These are phyloP conservation scores for Ptychobarbus kaznakovi DNA, from an alignment of 2,797 vertebrate species.

Conservation along the genomic window DNA sequence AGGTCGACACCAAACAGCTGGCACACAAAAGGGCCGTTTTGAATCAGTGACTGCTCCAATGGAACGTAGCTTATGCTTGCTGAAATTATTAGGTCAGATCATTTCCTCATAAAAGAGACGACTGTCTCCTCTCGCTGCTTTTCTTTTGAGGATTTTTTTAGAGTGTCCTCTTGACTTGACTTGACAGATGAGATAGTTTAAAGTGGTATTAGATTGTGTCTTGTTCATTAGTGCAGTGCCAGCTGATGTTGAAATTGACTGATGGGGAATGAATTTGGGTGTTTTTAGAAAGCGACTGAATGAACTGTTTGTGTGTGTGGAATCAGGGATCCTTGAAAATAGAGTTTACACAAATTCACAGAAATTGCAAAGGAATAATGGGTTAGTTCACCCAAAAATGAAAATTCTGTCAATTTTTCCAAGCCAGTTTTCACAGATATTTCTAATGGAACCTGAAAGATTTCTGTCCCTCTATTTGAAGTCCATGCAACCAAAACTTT, in stretches of 20 bases:
- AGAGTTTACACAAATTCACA: neutral
- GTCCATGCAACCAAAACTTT: neutral
- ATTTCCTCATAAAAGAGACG: constrained; percentile 16
- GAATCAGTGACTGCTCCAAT: constrained; percentile 31
- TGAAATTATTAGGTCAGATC: constrained; percentile 32
- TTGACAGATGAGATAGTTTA: constrained; percentile 45
- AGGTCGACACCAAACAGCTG: constrained; percentile 22
- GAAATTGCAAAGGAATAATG: neutral
- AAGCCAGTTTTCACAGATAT: neutral
- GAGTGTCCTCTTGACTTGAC: constrained; percentile 34
- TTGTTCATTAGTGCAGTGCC: constrained; percentile 27
- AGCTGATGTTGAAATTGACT: constrained; percentile 25
- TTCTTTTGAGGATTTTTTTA: constrained; percentile 6
- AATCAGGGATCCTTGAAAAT: neutral
- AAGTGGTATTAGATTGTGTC: constrained; percentile 38
- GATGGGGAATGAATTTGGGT: constrained; percentile 18
- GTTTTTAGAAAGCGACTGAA: neutral
- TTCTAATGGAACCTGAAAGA: neutral
- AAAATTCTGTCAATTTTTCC: neutral
- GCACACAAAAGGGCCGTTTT: constrained; percentile 13
- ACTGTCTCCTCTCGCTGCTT: neutral
- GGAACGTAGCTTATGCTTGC: neutral
- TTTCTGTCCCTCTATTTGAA: neutral
- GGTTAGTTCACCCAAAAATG: neutral
- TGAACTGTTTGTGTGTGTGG: neutral